Evolutionary conservation across 2,888 invertebrate species (phyloP).

Genomic region (Agriopis leucophaearia): DNA sequence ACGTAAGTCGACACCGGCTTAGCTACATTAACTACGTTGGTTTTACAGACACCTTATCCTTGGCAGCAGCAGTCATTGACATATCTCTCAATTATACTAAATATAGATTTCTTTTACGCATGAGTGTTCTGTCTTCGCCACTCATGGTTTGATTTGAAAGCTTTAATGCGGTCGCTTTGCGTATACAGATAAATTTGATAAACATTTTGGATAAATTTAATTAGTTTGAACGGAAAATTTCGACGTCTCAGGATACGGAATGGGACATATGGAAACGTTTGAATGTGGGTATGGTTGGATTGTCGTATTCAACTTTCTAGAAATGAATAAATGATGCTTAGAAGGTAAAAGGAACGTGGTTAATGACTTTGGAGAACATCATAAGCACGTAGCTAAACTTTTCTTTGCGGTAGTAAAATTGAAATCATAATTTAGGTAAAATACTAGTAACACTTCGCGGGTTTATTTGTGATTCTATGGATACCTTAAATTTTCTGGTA

Average conservation of each 20-base stretch:
- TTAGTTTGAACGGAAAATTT: slow-evolving; percentile 33
- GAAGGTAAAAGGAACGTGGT: background rate
- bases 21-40: no score
- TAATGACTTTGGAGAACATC: no score
- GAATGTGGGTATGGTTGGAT: slow-evolving; percentile 13
- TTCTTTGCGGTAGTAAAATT: no score
- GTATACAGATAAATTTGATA: slow-evolving; percentile 24
- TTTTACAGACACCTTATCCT: background rate
- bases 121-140: slow-evolving; percentile 9
- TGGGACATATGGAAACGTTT: slow-evolving; percentile 20
- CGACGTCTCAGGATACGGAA: slow-evolving; percentile 27
- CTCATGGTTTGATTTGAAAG: slow-evolving; percentile 31
- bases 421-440: no score
- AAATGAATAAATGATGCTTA: background rate
- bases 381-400: background rate
- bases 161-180: slow-evolving; percentile 22
- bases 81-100: background rate
- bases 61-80: slow-evolving; percentile 3
- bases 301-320: slow-evolving; percentile 15
- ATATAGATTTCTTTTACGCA: background rate
- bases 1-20: background rate
- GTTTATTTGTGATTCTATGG: no score
- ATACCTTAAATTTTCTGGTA: no score
- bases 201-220: slow-evolving; percentile 23
- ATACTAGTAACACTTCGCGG: no score